Base-by-base conservation (phyloP, 2,113 vertebrate species). In the Chamaetylas fuelleborni region DNA sequence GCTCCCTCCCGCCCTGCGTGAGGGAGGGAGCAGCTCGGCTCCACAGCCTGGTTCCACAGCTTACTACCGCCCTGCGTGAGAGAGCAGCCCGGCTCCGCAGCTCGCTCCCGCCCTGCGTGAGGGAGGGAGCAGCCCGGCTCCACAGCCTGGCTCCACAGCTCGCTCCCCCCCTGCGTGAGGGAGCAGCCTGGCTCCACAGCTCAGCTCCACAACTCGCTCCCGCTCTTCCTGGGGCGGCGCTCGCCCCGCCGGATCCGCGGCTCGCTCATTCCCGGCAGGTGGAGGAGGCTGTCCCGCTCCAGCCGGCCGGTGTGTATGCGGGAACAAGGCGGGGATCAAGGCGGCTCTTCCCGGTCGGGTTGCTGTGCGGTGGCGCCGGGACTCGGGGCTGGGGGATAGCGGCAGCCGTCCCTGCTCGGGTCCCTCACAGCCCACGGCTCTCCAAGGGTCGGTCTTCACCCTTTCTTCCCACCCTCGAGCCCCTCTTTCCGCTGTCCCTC, bases 151-250 rank as follows among this genome's bases (percentile, higher is more conserved):
- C 42, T 43, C 42, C 42, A 18, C 17, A 43, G 42, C 17, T 43
- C 2, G 3, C 48, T 40, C 20, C 0, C 0, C 11, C 60, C 4
- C 6, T 4, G 53, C 5, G 0, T 0, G 6, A 19, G 25, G 0
- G 1, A 17, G 18, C 11, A 2, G 31, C 45, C 23, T 3, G 2
- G 40, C 28, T 1, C 0, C 40, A 5, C 43, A 43, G 43, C 43
- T 38, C 38, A 38, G 38, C 38, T 38, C 10, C 38, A 38, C 38
- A 38, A 38, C 38, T 45, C 2, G 4, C 43, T 42, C 20, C 1
- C 0, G 13, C 61, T 5, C 23, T 14, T 19, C 34, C 14, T 0
- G 22, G 8, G 36, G 40, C 42, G 6, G 19, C 8, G 50, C 50
- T 64, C 22, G 11, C 42, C 26, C 6, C 12, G 18, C 34, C 13